phyloP scores from a whole-genome alignment of 2,797 vertebrate genomes.

The Psittacula derbiana region DNA sequence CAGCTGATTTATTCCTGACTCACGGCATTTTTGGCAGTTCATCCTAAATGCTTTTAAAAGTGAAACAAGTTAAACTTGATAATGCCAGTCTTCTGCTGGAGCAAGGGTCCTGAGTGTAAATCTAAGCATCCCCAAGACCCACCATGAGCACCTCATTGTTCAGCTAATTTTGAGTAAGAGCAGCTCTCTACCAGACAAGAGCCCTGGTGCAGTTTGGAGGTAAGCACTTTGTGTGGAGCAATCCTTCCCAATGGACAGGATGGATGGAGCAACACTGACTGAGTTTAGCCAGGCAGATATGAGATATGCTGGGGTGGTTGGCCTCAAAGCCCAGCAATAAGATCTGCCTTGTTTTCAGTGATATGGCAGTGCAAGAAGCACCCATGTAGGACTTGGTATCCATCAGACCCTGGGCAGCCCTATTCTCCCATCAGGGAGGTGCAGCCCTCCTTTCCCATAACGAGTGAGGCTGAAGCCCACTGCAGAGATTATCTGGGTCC shows the following conservation, averaged over 20 bases:
- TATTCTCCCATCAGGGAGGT: background rate
- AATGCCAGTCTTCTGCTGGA: accelerated
- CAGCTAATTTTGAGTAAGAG: background rate
- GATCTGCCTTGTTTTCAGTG: background rate
- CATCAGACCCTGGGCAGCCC: background rate
- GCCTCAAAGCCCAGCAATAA: background rate
- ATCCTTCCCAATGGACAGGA: background rate
- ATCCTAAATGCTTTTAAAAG: background rate
- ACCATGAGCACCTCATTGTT: accelerated
- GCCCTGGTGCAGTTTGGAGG: background rate
- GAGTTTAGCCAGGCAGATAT: background rate
- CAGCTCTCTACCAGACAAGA: background rate
- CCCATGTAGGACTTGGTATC: accelerated
- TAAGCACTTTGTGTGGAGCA: background rate
- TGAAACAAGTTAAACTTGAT: background rate
- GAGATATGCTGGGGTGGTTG: background rate
- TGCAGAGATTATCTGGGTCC: background rate
- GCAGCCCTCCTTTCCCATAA: background rate
- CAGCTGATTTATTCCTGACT: background rate
- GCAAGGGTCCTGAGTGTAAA: background rate
- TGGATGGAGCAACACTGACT: background rate
- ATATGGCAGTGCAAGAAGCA: background rate
- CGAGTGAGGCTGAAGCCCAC: background rate
- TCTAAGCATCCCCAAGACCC: background rate
- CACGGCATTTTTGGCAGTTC: background rate